Percentiles rank a stretch among this genome's conserved stretches.
phyloP scores from a whole-genome alignment of 64 coral and sea anemone genomes.

The Pocillopora verrucosa region DNA sequence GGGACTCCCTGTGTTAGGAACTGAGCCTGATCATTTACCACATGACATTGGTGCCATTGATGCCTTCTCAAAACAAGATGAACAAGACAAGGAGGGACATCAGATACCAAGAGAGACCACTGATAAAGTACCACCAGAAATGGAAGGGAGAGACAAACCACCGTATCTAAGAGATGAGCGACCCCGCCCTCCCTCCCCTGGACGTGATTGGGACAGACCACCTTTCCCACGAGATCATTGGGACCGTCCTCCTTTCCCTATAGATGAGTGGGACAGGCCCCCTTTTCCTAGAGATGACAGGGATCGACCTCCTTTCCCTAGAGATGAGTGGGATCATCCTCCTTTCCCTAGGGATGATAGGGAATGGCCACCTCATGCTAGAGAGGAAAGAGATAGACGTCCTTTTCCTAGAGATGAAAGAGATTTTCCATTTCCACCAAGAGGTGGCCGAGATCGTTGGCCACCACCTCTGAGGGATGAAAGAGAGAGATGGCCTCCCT shows the following conservation, averaged over 20 bases:
- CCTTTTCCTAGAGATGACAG: slow-evolving; percentile 51
- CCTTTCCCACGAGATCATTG: slow-evolving; percentile 21
- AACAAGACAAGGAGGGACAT: neutral
- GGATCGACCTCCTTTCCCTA: neutral
- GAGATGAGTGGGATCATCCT: slow-evolving; percentile 57
- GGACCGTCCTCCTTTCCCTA: slow-evolving; percentile 17
- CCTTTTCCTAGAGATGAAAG: slow-evolving; percentile 57
- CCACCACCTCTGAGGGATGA: slow-evolving; percentile 44
- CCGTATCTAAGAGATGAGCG: slow-evolving; percentile 27
- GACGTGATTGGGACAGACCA: slow-evolving; percentile 1
- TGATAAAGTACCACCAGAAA: slow-evolving; percentile 29
- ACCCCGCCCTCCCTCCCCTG: slow-evolving; percentile 33
- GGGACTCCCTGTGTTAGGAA: slow-evolving; percentile 13
- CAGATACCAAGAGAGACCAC: slow-evolving; percentile 38
- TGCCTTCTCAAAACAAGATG: slow-evolving; percentile 24
- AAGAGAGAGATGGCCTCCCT: slow-evolving; percentile 42
- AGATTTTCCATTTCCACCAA: slow-evolving; percentile 45
- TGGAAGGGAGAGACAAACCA: slow-evolving; percentile 38
- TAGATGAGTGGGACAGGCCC: slow-evolving; percentile 29
- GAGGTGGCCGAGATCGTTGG: slow-evolving; percentile 28
- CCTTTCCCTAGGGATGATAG: slow-evolving; percentile 35
- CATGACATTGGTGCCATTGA: slow-evolving; percentile 28
- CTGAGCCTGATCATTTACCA: slow-evolving; percentile 13
- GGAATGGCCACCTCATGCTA: slow-evolving; percentile 31
- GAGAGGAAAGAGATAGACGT: slow-evolving; percentile 1